Percentiles rank a stretch among this genome's conserved stretches.
Conservation (phyloP, 1,140 invertebrate genomes). For the Araneus ventricosus region DNA sequence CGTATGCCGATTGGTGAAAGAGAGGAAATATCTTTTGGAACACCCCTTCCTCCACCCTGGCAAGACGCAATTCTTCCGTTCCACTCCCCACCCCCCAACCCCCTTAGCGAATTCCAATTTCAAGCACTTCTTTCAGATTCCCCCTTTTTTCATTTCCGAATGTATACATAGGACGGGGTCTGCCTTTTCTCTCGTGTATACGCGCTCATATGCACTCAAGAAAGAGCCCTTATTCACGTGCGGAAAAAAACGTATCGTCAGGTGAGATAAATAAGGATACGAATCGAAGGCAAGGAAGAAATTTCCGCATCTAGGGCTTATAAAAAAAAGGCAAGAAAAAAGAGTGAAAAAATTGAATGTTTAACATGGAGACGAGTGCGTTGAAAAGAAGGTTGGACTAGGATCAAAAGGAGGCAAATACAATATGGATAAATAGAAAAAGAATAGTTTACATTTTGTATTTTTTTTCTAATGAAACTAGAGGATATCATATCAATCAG, state of each 20-base stretch:
- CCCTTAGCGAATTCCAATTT: conserved; percentile 2
- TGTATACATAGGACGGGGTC: conserved; percentile 24
- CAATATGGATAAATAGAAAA: conserved; percentile 13
- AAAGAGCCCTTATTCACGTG: conserved; percentile 15
- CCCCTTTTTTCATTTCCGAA: conserved; percentile 11
- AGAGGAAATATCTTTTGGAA: conserved; percentile 34
- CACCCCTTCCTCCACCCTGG: not conserved
- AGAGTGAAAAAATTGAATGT: not conserved
- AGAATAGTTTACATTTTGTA: not conserved
- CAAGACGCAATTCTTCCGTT: conserved; percentile 9
- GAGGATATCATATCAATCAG: no score
- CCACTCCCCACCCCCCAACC: not conserved
- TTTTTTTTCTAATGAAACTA: no score
- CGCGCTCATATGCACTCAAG: conserved; percentile 12
- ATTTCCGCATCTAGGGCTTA: not conserved
- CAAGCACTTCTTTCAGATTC: not conserved
- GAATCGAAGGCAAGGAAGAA: not conserved
- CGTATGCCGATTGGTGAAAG: conserved; percentile 37
- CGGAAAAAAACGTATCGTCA: conserved; percentile 16
- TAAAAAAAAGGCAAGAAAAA: not conserved
- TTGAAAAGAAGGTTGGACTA: not conserved
- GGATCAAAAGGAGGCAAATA: not conserved
- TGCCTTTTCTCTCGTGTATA: not conserved
- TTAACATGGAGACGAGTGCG: not conserved
- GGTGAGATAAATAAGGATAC: conserved; percentile 23